Evolutionary conservation across 2,888 invertebrate genomes (phyloP).

Genomic region (Bombyx huttoni): DNA sequence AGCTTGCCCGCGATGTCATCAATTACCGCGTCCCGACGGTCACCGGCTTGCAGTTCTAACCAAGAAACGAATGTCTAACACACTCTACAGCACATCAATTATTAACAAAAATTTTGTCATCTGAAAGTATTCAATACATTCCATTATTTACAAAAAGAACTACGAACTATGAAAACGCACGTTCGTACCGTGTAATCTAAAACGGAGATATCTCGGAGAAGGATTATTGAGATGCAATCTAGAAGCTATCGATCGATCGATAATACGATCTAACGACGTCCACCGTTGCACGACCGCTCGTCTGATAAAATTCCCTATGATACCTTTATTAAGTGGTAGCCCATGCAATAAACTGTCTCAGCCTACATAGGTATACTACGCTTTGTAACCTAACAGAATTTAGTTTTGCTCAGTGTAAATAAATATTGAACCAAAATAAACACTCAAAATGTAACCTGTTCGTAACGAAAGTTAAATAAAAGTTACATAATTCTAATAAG

Average conservation of each 20-base stretch:
- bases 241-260: constrained; percentile 60
- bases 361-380: too few relatives aligned
- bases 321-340: constrained; percentile 69
- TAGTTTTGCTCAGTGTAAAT: too few relatives aligned
- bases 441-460: too few relatives aligned
- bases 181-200: constrained; percentile 41
- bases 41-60: constrained; percentile 45
- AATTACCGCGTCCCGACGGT: constrained; percentile 67
- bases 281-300: constrained; percentile 56
- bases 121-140: too few relatives aligned
- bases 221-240: constrained; percentile 69
- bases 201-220: constrained; percentile 43
- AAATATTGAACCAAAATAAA: too few relatives aligned
- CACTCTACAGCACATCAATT: constrained; percentile 36
- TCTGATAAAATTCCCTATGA: constrained; percentile 52
- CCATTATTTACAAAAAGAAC: too few relatives aligned
- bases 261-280: constrained; percentile 63
- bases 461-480: too few relatives aligned
- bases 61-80: constrained; percentile 55
- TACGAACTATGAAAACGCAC: constrained; percentile 18
- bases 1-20: constrained; percentile 69
- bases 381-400: too few relatives aligned
- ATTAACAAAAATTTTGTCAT: constrained; percentile 14
- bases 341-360: constrained; percentile 4
- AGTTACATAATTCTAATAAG: too few relatives aligned